phyloP scores from a whole-genome alignment of 2,797 vertebrate genomes.

The Pangasius sanitwongsei region DNA sequence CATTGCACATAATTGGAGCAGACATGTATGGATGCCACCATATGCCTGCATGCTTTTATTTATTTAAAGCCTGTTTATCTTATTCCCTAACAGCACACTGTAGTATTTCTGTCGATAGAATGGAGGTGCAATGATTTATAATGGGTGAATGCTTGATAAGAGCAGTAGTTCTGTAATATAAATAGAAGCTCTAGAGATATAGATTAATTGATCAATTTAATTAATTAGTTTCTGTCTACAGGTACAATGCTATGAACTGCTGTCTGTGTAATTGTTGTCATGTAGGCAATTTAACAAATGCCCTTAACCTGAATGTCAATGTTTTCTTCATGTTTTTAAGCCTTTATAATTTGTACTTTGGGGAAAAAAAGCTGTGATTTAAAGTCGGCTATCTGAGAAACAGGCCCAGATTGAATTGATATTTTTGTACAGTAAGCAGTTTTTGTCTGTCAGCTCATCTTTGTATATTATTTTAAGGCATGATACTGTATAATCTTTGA shows the following conservation, averaged over 20 bases:
- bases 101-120: not conserved
- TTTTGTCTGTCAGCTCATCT: constrained; percentile 18
- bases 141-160: not conserved
- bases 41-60: not conserved
- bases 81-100: not conserved
- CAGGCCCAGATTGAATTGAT: constrained; percentile 21
- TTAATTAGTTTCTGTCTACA: not conserved
- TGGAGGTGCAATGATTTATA: not conserved
- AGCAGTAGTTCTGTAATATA: not conserved
- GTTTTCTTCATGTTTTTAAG: constrained; percentile 28
- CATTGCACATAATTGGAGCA: not conserved
- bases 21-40: constrained; percentile 5
- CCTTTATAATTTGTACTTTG: constrained; percentile 35
- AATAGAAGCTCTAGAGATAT: constrained; percentile 4
- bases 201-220: not conserved
- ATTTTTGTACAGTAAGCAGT: constrained; percentile 29
- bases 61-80: constrained; percentile 15
- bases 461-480: not conserved
- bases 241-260: not conserved
- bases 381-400: constrained; percentile 13
- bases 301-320: constrained; percentile 47
- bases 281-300: constrained; percentile 9
- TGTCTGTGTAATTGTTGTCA: not conserved
- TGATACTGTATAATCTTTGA: constrained; percentile 10
- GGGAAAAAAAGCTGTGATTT: constrained; percentile 27